phyloP scores from a whole-genome alignment of 2,888 invertebrate species.

The Lycocerus yunnanus region DNA sequence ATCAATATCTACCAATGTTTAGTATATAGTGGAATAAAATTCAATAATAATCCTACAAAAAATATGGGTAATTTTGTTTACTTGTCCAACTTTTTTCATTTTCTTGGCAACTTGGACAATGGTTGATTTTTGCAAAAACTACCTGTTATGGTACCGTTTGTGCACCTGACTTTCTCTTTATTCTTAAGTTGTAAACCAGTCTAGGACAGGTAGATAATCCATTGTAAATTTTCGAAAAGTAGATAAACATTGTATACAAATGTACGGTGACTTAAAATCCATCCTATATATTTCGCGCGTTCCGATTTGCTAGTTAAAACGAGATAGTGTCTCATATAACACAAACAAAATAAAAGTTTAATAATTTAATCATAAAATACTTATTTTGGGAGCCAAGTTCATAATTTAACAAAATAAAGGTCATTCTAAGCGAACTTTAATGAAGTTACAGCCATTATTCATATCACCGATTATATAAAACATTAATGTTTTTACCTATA shows the following conservation, averaged over 20 bases:
- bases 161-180: not conserved
- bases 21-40: no score
- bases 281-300: not conserved
- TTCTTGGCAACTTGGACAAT: not conserved
- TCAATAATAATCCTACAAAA: no score
- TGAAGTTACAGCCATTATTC: not conserved
- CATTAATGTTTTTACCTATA: slow-evolving; percentile 1
- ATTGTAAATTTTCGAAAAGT: not conserved
- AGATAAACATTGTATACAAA: no score
- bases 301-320: not conserved
- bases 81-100: not conserved
- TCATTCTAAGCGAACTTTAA: not conserved
- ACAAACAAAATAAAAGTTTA: no score
- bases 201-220: not conserved
- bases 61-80: no score
- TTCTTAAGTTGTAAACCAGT: not conserved
- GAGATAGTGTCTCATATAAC: no score
- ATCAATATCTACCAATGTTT: not conserved
- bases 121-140: not conserved
- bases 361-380: not conserved
- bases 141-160: not conserved
- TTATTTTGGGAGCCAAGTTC: not conserved
- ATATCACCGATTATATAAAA: not conserved
- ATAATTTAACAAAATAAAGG: not conserved
- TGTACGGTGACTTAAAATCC: no score